These are phyloP conservation scores for Drosophila kuntzei DNA, from an alignment of 2,888 invertebrate genomes.

Conservation along the genomic window DNA sequence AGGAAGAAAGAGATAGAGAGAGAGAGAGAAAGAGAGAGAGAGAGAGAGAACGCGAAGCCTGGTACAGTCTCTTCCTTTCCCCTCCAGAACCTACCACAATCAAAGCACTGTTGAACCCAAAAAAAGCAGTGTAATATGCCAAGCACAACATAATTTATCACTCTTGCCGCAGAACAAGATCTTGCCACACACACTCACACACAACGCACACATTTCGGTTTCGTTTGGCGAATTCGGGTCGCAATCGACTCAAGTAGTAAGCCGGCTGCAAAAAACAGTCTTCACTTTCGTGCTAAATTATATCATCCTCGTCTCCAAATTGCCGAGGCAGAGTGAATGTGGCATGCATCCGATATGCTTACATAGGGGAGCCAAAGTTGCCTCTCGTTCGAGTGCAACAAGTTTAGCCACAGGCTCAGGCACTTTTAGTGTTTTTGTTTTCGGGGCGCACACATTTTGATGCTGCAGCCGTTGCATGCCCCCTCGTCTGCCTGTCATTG, in stretches of 20 bases:
- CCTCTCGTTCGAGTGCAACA: slow-evolving; percentile 63
- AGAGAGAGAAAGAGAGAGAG: not conserved
- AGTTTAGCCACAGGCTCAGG: slow-evolving; percentile 68
- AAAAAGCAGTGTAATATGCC: slow-evolving; percentile 27
- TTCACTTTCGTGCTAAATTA: slow-evolving; percentile 81
- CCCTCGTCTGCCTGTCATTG: not conserved
- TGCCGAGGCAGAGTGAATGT: slow-evolving; percentile 31
- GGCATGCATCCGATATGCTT: slow-evolving; percentile 34
- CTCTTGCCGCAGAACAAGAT: slow-evolving; percentile 21
- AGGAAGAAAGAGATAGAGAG: slow-evolving; percentile 8
- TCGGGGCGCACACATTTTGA: slow-evolving; percentile 72
- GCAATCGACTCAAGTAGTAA: slow-evolving; percentile 23
- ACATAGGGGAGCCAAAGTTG: slow-evolving; percentile 53
- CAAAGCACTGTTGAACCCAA: slow-evolving; percentile 59
- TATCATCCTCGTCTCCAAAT: slow-evolving; percentile 68
- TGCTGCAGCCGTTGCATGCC: slow-evolving; percentile 42
- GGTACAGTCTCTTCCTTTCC: slow-evolving; percentile 40
- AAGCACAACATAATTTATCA: slow-evolving; percentile 67
- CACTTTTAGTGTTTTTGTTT: slow-evolving; percentile 43
- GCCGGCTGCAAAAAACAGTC: slow-evolving; percentile 71
- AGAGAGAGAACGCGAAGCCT: slow-evolving; percentile 6
- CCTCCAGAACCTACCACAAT: slow-evolving; percentile 69
- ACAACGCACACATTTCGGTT: slow-evolving; percentile 69
- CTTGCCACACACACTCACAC: too few species aligned
- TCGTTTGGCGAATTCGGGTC: slow-evolving; percentile 74